Evolutionary conservation across 2,113 vertebrate genomes (phyloP).

Genomic region (Microtus richardsoni): DNA sequence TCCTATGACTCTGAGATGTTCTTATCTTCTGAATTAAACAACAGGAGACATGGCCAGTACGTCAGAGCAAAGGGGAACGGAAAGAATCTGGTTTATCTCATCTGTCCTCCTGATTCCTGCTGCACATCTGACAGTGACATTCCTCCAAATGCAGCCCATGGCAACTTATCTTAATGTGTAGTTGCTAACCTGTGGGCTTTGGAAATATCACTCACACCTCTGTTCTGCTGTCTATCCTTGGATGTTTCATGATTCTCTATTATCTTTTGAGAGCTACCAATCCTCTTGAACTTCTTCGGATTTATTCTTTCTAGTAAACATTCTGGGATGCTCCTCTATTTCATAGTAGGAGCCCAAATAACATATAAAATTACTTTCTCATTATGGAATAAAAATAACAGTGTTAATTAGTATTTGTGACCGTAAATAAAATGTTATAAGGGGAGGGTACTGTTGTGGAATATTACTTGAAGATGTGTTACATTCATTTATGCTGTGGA

Average conservation of each 20-base stretch:
- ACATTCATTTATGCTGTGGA: neutral
- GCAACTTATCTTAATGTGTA: neutral
- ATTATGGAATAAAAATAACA: neutral
- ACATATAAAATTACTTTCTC: neutral
- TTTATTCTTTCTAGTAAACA: neutral
- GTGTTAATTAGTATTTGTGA: neutral
- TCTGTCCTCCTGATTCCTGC: rapidly evolving
- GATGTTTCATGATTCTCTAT: neutral
- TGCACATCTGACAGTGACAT: too few species aligned
- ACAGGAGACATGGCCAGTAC: too few species aligned
- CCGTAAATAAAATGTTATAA: neutral
- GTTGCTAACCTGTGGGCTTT: neutral
- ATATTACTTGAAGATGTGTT: neutral
- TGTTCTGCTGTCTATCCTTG: neutral
- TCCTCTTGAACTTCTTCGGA: neutral
- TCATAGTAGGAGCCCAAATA: neutral
- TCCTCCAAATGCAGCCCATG: neutral
- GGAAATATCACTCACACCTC: neutral
- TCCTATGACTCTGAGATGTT: neutral
- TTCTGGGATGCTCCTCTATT: neutral
- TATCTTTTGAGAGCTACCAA: neutral
- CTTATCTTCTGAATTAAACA: neutral
- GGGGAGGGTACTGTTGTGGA: neutral
- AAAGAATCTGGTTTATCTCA: neutral
- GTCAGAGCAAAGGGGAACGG: neutral